A percentile compares a stretch with the other conserved stretches of the same genome.
These are phyloP conservation scores for Thaumatotibia leucotreta DNA, from an alignment of 1,140 invertebrate species.

Conservation along the genomic window DNA sequence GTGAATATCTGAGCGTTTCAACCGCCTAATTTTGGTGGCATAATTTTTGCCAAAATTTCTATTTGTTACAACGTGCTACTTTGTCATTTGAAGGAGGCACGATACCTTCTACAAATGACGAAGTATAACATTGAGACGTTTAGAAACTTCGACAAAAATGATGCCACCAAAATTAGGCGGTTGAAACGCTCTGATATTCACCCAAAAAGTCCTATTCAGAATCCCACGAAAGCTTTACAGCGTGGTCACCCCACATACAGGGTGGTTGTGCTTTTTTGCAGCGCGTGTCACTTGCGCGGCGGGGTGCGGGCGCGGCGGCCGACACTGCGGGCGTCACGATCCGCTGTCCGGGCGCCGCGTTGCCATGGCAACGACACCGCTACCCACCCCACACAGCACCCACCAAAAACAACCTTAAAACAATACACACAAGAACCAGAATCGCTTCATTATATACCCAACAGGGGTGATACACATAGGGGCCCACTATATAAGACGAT, in stretches of 20 bases:
- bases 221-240: conserved; percentile 13
- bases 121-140: no score
- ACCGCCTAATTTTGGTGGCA: no score
- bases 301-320: conserved; percentile 78
- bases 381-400: conserved; percentile 45
- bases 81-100: no score
- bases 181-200: no score
- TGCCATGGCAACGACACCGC: conserved; percentile 79
- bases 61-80: no score
- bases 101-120: no score
- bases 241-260: conserved; percentile 30
- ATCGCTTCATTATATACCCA: conserved; percentile 56
- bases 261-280: conserved; percentile 73
- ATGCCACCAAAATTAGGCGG: no score
- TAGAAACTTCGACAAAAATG: no score
- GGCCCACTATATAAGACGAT: conserved; percentile 69
- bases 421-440: conserved; percentile 43
- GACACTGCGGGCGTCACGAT: conserved; percentile 79
- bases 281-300: conserved; percentile 74
- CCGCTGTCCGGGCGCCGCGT: conserved; percentile 73
- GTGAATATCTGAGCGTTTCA: no score
- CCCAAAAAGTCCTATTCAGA: no score
- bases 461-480: conserved; percentile 44
- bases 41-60: no score
- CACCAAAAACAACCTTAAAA: conserved; percentile 45